Base-by-base conservation (phyloP, 1,140 invertebrate species). In the Pachypeltis micranthus region DNA sequence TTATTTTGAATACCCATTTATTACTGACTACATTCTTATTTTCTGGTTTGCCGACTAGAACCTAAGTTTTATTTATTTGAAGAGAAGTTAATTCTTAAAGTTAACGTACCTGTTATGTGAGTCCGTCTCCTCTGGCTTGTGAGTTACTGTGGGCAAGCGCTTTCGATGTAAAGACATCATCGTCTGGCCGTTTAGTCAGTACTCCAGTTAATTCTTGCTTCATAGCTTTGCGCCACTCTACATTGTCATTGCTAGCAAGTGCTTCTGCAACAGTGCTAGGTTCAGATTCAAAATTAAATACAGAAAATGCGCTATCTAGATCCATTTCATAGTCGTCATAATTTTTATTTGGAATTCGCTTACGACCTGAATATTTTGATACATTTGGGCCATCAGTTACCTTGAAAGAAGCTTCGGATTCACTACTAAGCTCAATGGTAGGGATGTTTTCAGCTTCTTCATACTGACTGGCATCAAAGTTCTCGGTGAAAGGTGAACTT, bases 1-100 rank as follows among this genome's bases (percentile, higher is more conserved):
- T 76, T 31, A 56, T 66, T 16, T 72, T 68, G 21, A 69, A 77
- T 3, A 78, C 65, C 74, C 71, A 75, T 68, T 70, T 76, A 51
- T 39, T 39, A 10, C 16, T 7, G 61, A 69, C 58, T 67, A 73
- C 68, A 68, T 67, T 69, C 59, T 68, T 39, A 27, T 66, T 65
- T 61, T 62, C 27, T 7, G 72, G 73, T 44, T 65, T 44, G 4
- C 73, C 61, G 2, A 71, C 70, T 14, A 77, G 59, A 3, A 63
- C 59, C 74, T 73, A 78, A 4, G 70, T 73, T 2, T 74, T 66
- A 69, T 73, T 73, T 60, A 70, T 62, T 12, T 66, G 66, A 12
- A 77, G 63, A 3, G 72, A 71, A 14, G 70, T 62, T 24, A 69
- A 70, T 64, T 77, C 73, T 21, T 72, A 66, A 29, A 70, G 26